Conservation (phyloP, 2,888 invertebrate species). For the Macaria notata region DNA sequence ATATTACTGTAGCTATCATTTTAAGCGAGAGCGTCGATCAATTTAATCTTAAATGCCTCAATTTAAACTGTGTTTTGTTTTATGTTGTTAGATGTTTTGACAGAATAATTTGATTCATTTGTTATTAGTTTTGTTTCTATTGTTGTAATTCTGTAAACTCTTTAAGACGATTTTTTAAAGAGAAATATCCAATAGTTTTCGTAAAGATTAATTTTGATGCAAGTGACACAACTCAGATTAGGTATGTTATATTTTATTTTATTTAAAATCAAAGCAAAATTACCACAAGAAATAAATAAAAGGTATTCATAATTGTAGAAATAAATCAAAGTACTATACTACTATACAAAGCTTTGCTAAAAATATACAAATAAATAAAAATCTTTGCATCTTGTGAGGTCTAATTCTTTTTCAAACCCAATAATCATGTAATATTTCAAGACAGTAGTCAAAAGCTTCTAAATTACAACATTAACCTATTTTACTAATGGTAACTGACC, state of each 20-base stretch:
- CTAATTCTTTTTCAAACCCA: background rate
- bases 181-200: too few species aligned
- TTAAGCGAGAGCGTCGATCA: background rate
- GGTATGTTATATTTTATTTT: too few species aligned
- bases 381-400: conserved; percentile 1
- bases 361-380: too few species aligned
- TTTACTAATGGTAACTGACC: conserved; percentile 10
- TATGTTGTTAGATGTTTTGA: conserved; percentile 8
- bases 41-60: conserved; percentile 16
- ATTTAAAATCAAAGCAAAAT: too few species aligned
- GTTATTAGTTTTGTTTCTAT: too few species aligned
- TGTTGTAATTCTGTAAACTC: too few species aligned
- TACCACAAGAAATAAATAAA: too few species aligned
- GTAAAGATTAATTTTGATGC: too few species aligned
- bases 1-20: conserved; percentile 1
- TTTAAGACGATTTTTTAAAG: too few species aligned
- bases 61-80: conserved; percentile 12
- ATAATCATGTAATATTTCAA: conserved; percentile 5
- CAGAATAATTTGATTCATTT: conserved; percentile 1
- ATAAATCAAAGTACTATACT: too few species aligned
- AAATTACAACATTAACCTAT: conserved; percentile 12
- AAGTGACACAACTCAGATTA: too few species aligned
- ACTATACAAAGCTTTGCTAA: background rate
- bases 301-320: too few species aligned
- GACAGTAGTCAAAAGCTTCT: conserved; percentile 10